phyloP scores from a whole-genome alignment of 2,797 vertebrate genomes.

The Eulemur albifrons region DNA sequence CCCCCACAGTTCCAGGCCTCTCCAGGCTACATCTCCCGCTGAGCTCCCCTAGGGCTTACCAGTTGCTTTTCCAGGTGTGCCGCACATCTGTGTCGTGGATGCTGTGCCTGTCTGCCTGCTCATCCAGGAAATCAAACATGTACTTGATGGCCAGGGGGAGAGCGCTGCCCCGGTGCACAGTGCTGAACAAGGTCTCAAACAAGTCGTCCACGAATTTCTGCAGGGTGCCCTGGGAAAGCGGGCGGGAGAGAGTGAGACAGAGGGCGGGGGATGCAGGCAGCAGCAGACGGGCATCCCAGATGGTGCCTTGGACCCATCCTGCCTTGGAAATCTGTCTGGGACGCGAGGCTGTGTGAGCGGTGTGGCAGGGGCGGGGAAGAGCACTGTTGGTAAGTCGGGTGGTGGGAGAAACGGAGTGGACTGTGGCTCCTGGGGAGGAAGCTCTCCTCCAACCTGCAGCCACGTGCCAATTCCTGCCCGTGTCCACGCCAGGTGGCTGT shows the following conservation, averaged over 20 bases:
- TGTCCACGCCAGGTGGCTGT: background rate
- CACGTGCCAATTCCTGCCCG: background rate
- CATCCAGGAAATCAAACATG: conserved; percentile 99
- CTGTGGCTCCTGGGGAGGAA: background rate
- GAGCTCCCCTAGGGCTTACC: conserved; percentile 83
- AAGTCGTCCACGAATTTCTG: conserved; percentile 99
- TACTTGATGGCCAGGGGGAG: conserved; percentile 98
- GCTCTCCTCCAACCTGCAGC: background rate
- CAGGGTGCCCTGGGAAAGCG: conserved; percentile 91
- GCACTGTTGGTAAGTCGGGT: background rate
- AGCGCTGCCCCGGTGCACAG: conserved; percentile 95
- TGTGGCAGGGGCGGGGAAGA: background rate
- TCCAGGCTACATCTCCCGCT: background rate
- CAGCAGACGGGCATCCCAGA: background rate
- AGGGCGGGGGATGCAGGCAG: background rate
- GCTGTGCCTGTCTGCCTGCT: conserved; percentile 96
- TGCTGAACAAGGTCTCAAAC: conserved; percentile 99
- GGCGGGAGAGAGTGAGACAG: conserved; percentile 1
- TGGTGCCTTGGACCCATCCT: background rate
- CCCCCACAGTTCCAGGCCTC: background rate
- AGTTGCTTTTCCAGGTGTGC: conserved; percentile 99
- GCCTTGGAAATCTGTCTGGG: background rate
- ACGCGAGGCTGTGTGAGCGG: background rate
- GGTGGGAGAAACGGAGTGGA: background rate
- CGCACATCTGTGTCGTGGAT: conserved; percentile 97